These are phyloP conservation scores for Laticauda laticaudata DNA, from an alignment of 2,113 vertebrate genomes.

Conservation along the genomic window DNA sequence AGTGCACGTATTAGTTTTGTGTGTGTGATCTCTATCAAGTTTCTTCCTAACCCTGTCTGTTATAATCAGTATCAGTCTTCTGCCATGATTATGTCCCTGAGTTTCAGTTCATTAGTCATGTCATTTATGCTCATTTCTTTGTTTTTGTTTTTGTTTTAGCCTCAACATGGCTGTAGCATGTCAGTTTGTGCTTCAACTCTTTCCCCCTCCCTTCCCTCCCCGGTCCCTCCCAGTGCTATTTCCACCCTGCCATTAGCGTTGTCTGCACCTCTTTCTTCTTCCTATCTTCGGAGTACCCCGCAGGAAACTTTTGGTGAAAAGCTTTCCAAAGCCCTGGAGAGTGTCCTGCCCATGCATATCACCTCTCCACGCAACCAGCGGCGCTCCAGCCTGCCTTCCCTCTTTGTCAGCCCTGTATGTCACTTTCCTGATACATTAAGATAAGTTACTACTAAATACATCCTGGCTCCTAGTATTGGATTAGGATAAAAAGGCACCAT, in stretches of 20 bases:
- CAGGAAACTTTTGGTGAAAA: slow-evolving; percentile 92
- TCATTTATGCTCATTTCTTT: slow-evolving; percentile 69
- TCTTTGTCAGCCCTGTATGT: slow-evolving; percentile 95
- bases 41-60: slow-evolving; percentile 29
- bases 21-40: slow-evolving; percentile 48
- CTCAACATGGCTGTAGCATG: slow-evolving; percentile 95
- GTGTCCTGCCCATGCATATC: slow-evolving; percentile 90
- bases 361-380: slow-evolving; percentile 81
- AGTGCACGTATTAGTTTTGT: slow-evolving; percentile 26
- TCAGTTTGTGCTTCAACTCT: slow-evolving; percentile 91
- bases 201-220: slow-evolving; percentile 75
- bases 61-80: slow-evolving; percentile 29
- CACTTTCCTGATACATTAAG: slow-evolving; percentile 74
- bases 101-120: slow-evolving; percentile 63
- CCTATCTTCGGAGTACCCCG: slow-evolving; percentile 78
- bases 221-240: slow-evolving; percentile 85
- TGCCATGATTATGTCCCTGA: slow-evolving; percentile 53
- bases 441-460: slow-evolving; percentile 83
- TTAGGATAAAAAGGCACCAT: slow-evolving; percentile 34
- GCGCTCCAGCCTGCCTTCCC: slow-evolving; percentile 93
- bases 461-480: slow-evolving; percentile 63
- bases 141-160: slow-evolving; percentile 73
- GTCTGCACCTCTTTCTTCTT: slow-evolving; percentile 77
- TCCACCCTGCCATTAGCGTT: slow-evolving; percentile 76
- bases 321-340: slow-evolving; percentile 96